A percentile compares a stretch with the other conserved stretches of the same genome.
These are phyloP conservation scores for Heteromormyrus szaboi DNA, from an alignment of 2,797 vertebrate species.

Conservation along the genomic window DNA sequence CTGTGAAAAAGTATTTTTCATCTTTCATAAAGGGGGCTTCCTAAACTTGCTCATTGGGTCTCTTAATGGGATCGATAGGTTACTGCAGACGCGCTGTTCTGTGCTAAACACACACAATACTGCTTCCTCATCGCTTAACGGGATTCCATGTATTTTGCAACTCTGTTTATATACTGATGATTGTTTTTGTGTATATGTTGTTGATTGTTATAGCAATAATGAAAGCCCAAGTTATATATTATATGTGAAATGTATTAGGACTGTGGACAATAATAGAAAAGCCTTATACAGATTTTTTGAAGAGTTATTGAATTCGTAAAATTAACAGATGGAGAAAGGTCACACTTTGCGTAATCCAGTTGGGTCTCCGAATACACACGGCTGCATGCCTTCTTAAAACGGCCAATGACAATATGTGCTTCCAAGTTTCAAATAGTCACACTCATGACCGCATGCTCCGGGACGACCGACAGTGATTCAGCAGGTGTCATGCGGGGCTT, in stretches of 20 bases:
- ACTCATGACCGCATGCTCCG: neutral
- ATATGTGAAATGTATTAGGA: neutral
- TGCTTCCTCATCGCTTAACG: constrained; percentile 6
- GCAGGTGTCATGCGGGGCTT: neutral
- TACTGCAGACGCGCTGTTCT: constrained; percentile 32
- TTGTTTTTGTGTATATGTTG: neutral
- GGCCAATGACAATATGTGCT: neutral
- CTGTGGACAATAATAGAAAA: neutral
- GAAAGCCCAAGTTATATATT: neutral
- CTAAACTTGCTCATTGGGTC: neutral
- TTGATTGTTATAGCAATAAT: neutral
- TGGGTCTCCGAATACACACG: neutral
- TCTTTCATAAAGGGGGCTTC: neutral
- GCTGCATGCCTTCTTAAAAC: neutral
- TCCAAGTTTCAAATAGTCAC: neutral
- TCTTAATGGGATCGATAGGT: constrained; percentile 44
- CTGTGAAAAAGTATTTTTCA: neutral
- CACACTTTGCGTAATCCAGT: neutral
- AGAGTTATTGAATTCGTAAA: neutral
- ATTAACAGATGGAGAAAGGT: neutral
- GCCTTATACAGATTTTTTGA: neutral
- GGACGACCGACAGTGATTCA: neutral
- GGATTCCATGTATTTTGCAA: neutral
- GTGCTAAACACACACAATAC: constrained; percentile 31
- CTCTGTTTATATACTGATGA: neutral